phyloP scores from a whole-genome alignment of 2,797 vertebrate species.

The Syncerus caffer region DNA sequence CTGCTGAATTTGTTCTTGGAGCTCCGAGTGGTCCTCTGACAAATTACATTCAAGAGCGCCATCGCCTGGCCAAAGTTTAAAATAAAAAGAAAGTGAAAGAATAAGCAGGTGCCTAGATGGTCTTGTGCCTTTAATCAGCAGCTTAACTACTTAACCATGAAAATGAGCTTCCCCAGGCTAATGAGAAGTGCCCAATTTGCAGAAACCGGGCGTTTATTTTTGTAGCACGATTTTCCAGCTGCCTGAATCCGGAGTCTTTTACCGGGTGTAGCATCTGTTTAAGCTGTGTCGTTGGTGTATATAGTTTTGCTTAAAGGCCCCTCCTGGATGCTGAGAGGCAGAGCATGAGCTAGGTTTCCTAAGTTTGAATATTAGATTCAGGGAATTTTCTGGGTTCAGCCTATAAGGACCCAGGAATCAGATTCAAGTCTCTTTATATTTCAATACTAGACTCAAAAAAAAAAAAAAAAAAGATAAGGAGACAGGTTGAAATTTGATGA shows the following conservation, averaged over 20 bases:
- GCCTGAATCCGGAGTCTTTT: conserved; percentile 44
- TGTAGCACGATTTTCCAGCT: conserved; percentile 73
- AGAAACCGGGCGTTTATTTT: conserved; percentile 70
- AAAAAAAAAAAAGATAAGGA: background rate
- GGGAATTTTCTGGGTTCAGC: background rate
- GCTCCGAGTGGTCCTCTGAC: background rate
- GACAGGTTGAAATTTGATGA: background rate
- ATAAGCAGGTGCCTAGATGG: conserved; percentile 47
- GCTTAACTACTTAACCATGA: conserved; percentile 70
- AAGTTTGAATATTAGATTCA: background rate
- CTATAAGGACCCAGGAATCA: background rate
- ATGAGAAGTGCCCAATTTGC: conserved; percentile 69
- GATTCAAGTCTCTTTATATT: background rate
- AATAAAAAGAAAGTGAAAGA: conserved; percentile 28
- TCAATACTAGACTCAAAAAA: background rate
- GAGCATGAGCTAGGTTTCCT: background rate
- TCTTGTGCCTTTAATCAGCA: conserved; percentile 71
- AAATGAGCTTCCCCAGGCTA: conserved; percentile 70
- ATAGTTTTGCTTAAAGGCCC: background rate
- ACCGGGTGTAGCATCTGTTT: conserved; percentile 56
- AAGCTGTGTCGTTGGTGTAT: background rate
- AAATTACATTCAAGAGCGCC: conserved; percentile 53
- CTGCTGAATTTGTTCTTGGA: background rate
- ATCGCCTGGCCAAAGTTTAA: conserved; percentile 60
- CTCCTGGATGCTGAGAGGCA: background rate